Base-by-base conservation (phyloP, 2,888 invertebrate genomes). In the Cataglyphis altisquamis region DNA sequence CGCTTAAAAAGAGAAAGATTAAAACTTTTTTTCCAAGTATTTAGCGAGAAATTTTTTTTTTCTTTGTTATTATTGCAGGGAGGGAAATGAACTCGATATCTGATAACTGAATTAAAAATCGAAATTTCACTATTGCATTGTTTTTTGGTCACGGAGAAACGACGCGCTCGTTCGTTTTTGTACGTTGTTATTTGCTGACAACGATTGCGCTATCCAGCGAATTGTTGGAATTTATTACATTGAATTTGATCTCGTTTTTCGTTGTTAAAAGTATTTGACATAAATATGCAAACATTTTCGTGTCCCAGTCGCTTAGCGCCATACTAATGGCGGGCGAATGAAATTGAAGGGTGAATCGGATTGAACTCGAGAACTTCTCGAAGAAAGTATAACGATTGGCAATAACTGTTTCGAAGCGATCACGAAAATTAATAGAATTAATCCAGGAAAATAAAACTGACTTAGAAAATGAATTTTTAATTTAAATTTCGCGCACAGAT, bases 21-120 rank as follows among this genome's bases (percentile, higher is more conserved):
- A 86, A 84, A 87, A 87, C 82, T 87, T 87, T 83, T 83, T 57
- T 60, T 80, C 66, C 41, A 62, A 60, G 72, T 75, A 78, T 36
- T 45, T 55, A 60, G 39, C 29, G 70, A 68, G 21, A 63, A 68
- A 48, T n/a, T n/a, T 48, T 73, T 48, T 48, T 73, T 82, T 78
- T 84, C 77, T 73, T 81, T 68, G 67, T 77, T 84, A 86, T 83
- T 86, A 64, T 4, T 75, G 5, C 32, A 15, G 32, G 63, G n/a
- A 25, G 18, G 1, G 18, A 55, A 3, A n/a, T 39, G 36, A 57
- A n/a, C 25, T 64, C 8, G 29, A 36, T 63, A 48, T 18, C 21
- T 36, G 36, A 64, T 55, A 55, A 48, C 41, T 41, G 21, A 66
- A 66, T 36, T 64, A 12, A n/a, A 62, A 45, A 45, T 32, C 60